phyloP scores from a whole-genome alignment of 2,797 vertebrate genomes.

The Sebastes goodei region DNA sequence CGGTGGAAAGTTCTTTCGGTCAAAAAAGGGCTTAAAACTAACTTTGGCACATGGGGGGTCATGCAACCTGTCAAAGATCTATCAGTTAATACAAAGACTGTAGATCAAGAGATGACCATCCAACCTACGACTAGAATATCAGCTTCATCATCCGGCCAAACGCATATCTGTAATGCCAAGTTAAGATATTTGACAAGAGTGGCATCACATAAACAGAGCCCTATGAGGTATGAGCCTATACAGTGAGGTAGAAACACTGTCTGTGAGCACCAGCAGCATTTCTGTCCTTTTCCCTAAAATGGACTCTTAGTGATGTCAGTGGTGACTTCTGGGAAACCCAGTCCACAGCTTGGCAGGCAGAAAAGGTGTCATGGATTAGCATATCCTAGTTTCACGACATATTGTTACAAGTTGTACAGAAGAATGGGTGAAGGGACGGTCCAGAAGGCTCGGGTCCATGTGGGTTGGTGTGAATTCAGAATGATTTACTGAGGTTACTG shows the following conservation, averaged over 20 bases:
- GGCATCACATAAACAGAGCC: neutral
- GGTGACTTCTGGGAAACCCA: slow-evolving; percentile 42
- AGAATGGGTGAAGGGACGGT: slow-evolving; percentile 45
- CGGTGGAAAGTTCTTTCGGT: too few relatives aligned
- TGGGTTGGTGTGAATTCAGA: slow-evolving; percentile 16
- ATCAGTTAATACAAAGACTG: neutral
- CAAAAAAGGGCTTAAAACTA: neutral
- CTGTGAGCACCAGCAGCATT: slow-evolving; percentile 6
- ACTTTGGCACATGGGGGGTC: neutral
- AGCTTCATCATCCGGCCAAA: neutral
- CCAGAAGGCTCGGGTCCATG: slow-evolving; percentile 20
- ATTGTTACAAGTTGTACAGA: slow-evolving; percentile 31
- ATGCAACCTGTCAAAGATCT: neutral
- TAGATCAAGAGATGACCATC: neutral
- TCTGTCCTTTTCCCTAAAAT: slow-evolving; percentile 5
- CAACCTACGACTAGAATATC: neutral
- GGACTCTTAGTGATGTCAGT: slow-evolving; percentile 25
- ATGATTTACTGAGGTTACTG: slow-evolving; percentile 1
- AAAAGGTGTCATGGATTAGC: slow-evolving; percentile 51
- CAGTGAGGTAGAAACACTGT: neutral
- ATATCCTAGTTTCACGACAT: slow-evolving; percentile 51
- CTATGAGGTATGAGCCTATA: neutral
- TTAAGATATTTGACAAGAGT: neutral
- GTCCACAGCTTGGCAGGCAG: slow-evolving; percentile 40
- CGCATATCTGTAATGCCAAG: neutral